A percentile compares a stretch with the other conserved stretches of the same genome.
Conservation (phyloP, 2,797 vertebrate genomes). For the Poliocrania exsul region DNA sequence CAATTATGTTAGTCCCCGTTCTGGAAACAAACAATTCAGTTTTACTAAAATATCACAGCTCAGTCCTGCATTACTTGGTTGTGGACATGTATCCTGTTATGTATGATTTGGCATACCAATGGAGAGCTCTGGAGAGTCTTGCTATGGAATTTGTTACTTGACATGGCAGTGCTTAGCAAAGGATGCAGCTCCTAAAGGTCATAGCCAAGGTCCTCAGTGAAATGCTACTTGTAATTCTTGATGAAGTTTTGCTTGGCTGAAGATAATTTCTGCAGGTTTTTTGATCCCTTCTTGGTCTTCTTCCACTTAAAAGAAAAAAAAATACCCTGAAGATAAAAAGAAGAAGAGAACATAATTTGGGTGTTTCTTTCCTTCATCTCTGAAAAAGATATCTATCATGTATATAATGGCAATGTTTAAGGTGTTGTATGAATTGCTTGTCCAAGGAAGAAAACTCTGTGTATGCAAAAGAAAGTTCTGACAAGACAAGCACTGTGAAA, state of each 20-base stretch:
- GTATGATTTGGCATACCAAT: accelerated
- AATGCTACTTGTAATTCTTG: background rate
- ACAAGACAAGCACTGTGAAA: background rate
- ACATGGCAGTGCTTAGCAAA: background rate
- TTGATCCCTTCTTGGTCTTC: background rate
- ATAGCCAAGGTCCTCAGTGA: background rate
- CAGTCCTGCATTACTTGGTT: background rate
- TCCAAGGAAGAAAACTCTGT: background rate
- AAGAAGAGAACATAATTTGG: background rate
- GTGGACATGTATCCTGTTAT: accelerated
- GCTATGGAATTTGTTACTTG: background rate
- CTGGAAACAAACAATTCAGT: background rate
- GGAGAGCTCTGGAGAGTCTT: background rate
- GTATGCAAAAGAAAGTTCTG: background rate
- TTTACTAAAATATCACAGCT: background rate
- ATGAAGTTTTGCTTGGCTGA: background rate
- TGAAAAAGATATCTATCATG: background rate
- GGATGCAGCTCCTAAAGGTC: background rate
- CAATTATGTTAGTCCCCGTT: background rate
- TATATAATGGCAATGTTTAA: background rate
- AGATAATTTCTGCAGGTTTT: background rate
- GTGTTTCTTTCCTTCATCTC: background rate
- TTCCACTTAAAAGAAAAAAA: background rate
- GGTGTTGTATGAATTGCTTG: background rate
- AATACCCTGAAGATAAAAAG: background rate